A percentile compares a stretch with the other conserved stretches of the same genome.
Evolutionary conservation across 2,113 vertebrate species (phyloP).

Genomic region (Electrona antarctica): DNA sequence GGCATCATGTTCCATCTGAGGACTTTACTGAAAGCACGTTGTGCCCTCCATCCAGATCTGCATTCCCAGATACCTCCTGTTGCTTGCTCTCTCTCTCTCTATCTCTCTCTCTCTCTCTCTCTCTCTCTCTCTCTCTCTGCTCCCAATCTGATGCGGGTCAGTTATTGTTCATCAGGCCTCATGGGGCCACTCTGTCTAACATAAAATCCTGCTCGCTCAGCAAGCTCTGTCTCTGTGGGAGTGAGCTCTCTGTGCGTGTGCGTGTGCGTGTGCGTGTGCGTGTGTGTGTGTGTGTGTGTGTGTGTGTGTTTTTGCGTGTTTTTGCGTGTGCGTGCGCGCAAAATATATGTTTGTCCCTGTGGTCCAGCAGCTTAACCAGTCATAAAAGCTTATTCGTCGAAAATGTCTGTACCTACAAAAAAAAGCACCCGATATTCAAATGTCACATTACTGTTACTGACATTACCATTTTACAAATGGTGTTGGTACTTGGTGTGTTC

Average conservation of each 20-base stretch:
- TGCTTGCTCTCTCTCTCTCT: too few species aligned
- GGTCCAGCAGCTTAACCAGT: too few species aligned
- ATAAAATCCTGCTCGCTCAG: constrained; percentile 35
- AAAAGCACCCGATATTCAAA: too few species aligned
- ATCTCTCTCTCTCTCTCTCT: not conserved
- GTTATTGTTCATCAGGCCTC: constrained; percentile 52
- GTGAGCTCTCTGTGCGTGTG: not conserved
- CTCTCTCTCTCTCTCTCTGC: constrained; percentile 4
- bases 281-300: not conserved
- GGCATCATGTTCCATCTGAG: too few species aligned
- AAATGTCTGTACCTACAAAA: too few species aligned
- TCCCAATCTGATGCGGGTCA: constrained; percentile 53
- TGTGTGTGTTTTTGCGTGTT: not conserved
- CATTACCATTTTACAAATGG: too few species aligned
- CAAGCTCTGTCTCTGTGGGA: constrained; percentile 26
- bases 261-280: not conserved
- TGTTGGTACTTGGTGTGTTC: too few species aligned
- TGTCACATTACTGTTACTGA: too few species aligned
- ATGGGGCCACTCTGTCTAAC: constrained; percentile 31
- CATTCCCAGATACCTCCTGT: not conserved
- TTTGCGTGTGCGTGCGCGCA: not conserved
- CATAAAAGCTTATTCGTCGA: too few species aligned
- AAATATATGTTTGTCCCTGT: not conserved
- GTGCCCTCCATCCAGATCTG: too few species aligned
- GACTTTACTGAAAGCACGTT: too few species aligned